Evolutionary conservation across 1,140 invertebrate species (phyloP).

Genomic region (Cotesia chilonis): DNA sequence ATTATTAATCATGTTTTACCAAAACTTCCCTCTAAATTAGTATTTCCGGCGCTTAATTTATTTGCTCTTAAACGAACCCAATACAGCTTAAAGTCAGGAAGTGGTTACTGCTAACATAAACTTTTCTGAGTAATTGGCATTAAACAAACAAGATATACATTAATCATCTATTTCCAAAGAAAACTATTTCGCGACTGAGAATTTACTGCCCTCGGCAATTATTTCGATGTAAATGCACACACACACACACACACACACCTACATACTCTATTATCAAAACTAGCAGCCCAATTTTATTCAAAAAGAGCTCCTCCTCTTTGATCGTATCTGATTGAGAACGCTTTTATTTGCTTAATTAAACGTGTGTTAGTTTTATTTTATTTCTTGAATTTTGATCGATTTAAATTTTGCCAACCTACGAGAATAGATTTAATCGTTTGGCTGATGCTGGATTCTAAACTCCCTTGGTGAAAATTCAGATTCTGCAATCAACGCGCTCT

Average conservation of each 20-base stretch:
- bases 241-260: no score
- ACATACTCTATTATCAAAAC: no score
- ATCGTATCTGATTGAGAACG: no score
- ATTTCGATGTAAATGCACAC: no score
- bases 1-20: no score
- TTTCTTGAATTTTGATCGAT: conserved; percentile 15
- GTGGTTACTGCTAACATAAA: not conserved
- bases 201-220: not conserved
- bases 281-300: no score
- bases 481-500: conserved; percentile 16
- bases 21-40: no score
- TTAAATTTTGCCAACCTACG: conserved; percentile 2
- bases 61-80: no score
- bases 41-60: no score
- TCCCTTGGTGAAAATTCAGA: conserved; percentile 7
- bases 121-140: conserved; percentile 24
- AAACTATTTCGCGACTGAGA: not conserved
- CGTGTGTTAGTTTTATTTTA: not conserved
- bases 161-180: conserved; percentile 1
- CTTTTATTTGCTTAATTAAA: no score
- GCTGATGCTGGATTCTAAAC: not conserved
- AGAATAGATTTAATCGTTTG: conserved; percentile 26
- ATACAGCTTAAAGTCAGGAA: conserved; percentile 1
- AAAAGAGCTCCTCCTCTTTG: not conserved
- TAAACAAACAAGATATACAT: conserved; percentile 25